A percentile compares a stretch with the other conserved stretches of the same genome.
These are phyloP conservation scores for Plectrocnemia conspersa DNA, from an alignment of 1,140 invertebrate genomes.

Conservation along the genomic window DNA sequence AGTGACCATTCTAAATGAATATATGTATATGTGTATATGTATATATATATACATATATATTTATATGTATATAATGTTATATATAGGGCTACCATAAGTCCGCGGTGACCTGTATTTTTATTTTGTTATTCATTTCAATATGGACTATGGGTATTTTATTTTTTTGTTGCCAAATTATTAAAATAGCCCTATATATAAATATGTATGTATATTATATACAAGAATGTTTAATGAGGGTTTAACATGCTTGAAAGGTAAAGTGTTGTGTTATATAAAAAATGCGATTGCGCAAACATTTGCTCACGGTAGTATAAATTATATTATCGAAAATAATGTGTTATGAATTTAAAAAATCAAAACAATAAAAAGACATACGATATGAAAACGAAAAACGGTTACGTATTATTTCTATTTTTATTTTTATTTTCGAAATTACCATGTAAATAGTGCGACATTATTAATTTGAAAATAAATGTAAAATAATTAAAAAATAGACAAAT, in stretches of 20 bases:
- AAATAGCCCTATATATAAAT: too few relatives aligned
- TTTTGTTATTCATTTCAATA: too few relatives aligned
- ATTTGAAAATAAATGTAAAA: slow-evolving; percentile 53
- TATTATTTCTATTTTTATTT: slow-evolving; percentile 45
- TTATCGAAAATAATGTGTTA: slow-evolving; percentile 36
- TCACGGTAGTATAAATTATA: slow-evolving; percentile 34
- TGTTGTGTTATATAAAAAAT: too few relatives aligned
- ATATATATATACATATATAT: neutral
- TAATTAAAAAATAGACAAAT: slow-evolving; percentile 54
- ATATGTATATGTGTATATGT: neutral
- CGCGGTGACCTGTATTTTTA: too few relatives aligned
- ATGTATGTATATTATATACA: too few relatives aligned
- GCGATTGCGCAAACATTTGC: slow-evolving; percentile 32
- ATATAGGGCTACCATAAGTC: too few relatives aligned
- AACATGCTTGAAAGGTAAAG: too few relatives aligned
- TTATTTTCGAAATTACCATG: slow-evolving; percentile 47
- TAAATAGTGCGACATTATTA: slow-evolving; percentile 55
- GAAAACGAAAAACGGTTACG: slow-evolving; percentile 34
- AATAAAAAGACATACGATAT: slow-evolving; percentile 33
- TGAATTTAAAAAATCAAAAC: slow-evolving; percentile 34
- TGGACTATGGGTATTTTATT: too few relatives aligned
- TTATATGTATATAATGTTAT: neutral
- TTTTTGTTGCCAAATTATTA: too few relatives aligned
- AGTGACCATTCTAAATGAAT: slow-evolving; percentile 8
- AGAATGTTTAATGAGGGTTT: too few relatives aligned